These are phyloP conservation scores for Lasioglossum vierecki DNA, from an alignment of 2,888 invertebrate genomes.

Conservation along the genomic window DNA sequence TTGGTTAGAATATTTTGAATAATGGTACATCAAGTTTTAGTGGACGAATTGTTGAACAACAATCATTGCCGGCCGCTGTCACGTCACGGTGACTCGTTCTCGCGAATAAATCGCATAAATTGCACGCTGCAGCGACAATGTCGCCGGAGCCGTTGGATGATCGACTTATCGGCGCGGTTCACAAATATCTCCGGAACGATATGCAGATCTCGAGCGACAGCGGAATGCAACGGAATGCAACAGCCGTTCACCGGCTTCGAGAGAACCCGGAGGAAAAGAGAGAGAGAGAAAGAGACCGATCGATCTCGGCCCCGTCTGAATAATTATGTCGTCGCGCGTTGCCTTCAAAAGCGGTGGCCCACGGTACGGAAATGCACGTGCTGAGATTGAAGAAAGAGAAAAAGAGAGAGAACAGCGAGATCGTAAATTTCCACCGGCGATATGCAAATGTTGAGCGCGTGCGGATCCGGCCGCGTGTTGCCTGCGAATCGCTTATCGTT, in stretches of 20 bases:
- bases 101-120: neutral
- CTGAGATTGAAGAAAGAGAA: neutral
- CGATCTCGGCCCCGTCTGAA: conserved; percentile 3
- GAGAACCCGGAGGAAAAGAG: neutral
- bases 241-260: neutral
- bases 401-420: neutral
- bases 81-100: neutral
- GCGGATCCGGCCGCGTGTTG: conserved; percentile 8
- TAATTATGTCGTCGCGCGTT: conserved; percentile 11
- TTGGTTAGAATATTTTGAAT: too few species aligned
- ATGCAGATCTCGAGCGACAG: conserved; percentile 36
- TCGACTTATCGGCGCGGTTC: conserved; percentile 39
- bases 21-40: too few species aligned
- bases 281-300: neutral
- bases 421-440: conserved; percentile 26
- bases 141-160: conserved; percentile 28
- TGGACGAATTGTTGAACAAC: neutral
- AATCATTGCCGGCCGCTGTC: neutral
- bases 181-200: conserved; percentile 48
- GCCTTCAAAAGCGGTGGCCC: neutral
- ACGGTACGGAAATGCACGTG: neutral
- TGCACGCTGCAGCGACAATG: conserved; percentile 3
- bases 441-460: conserved; percentile 41
- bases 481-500: conserved; percentile 22
- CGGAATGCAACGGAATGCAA: neutral